Base-by-base conservation (phyloP, 2,113 vertebrate species). In the Theristicus caerulescens region DNA sequence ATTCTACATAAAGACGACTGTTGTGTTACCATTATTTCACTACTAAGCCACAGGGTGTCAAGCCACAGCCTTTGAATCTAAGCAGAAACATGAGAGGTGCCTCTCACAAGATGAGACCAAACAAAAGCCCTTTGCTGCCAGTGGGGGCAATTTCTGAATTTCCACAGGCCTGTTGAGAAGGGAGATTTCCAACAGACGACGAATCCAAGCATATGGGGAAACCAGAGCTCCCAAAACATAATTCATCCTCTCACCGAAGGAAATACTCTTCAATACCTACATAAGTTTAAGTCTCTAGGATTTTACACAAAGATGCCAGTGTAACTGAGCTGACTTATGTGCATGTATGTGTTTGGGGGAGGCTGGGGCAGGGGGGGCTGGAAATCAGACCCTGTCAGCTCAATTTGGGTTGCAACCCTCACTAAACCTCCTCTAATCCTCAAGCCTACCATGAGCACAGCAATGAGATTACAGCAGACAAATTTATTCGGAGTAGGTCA, bases 111-210 rank as follows among this genome's bases (percentile, higher is more conserved):
- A 46, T 6, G 38, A 84, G 58, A 57, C 31, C 0, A 1, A 84
- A 47, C 31, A 61, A 20, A 78, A 78, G 31, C 44, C 31, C 55
- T 20, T 64, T 0, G 0, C 21, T 65, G 36, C 44, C 46, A 71
- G 26, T 1, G 1, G 42, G 17, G n/a, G 16, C 19, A 66, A 55
- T 2, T 69, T 21, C n/a, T 49, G 12, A n/a, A 67, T 49, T 76
- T 66, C 66, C 49, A 52, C 13, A 73, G 38, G 46, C 31, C 24
- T 44, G 18, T 2, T 51, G 31, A 42, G 55, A 91, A 71, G 2
- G 15, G 10, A 51, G 19, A 36, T 72, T 59, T 87, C 36, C 44
- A 59, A 69, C 5, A 71, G 19, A 42, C 0, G 0, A 79, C 5
- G 4, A 76, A 74, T 22, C 19, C 61, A 52, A 69, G 16, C n/a